Conservation (phyloP, 2,888 invertebrate genomes). For the Cordilura impudica region DNA sequence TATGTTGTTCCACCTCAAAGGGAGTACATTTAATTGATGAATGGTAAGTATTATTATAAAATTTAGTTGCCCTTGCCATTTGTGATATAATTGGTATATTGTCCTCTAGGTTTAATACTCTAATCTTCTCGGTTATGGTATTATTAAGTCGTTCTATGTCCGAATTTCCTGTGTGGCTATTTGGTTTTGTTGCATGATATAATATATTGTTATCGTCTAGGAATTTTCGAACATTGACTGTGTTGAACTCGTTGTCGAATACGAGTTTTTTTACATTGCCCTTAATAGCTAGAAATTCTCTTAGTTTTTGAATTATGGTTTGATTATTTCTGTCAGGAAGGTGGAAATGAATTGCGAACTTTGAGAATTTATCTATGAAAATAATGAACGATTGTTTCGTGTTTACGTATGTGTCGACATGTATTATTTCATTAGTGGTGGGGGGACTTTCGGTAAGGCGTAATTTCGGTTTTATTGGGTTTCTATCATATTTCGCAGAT, state of each 20-base stretch:
- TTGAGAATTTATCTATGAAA: slow-evolving; percentile 28
- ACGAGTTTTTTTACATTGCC: too few species aligned
- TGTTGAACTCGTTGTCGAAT: too few species aligned
- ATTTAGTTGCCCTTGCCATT: too few species aligned
- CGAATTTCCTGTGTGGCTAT: too few species aligned
- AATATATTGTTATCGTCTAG: slow-evolving; percentile 42
- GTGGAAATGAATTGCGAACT: slow-evolving; percentile 24
- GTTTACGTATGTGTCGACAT: slow-evolving; percentile 17
- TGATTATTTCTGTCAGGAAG: too few species aligned
- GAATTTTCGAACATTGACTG: slow-evolving; percentile 28
- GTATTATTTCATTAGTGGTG: too few species aligned
- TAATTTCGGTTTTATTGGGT: too few species aligned
- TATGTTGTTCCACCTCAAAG: slow-evolving; percentile 43
- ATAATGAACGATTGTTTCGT: slow-evolving; percentile 33
- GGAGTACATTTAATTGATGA: slow-evolving; percentile 58
- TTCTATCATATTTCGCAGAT: too few species aligned
- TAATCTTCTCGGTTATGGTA: neutral
- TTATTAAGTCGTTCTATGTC: neutral
- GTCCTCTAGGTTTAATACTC: too few species aligned
- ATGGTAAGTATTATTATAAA: slow-evolving; percentile 56
- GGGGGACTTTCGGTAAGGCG: too few species aligned
- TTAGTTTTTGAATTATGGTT: neutral
- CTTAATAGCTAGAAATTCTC: too few species aligned
- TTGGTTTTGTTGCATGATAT: slow-evolving; percentile 52
- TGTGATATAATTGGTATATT: too few species aligned